Conservation (phyloP, 2,888 invertebrate genomes). For the Agonopterix arenella region DNA sequence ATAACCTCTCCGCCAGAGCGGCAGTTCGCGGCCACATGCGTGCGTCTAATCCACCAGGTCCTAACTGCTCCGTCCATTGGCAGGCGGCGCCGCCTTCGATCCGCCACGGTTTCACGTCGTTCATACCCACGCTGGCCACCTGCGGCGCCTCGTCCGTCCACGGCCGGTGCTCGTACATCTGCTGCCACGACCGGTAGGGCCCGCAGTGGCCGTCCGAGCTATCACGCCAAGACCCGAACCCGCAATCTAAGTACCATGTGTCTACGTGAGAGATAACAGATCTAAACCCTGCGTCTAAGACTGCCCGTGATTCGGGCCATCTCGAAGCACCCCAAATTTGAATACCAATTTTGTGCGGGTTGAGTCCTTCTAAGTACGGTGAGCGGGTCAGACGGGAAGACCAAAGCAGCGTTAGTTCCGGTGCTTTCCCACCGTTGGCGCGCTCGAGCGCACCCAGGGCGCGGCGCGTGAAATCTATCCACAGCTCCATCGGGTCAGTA, state of each 20-base stretch:
- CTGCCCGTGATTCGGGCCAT: slow-evolving; percentile 87
- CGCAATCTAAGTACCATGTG: slow-evolving; percentile 93
- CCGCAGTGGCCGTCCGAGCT: slow-evolving; percentile 91
- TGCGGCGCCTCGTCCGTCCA: slow-evolving; percentile 72
- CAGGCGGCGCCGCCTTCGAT: slow-evolving; percentile 87
- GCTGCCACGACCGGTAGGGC: slow-evolving; percentile 92
- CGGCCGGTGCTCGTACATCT: slow-evolving; percentile 89
- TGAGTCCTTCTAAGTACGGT: slow-evolving; percentile 79
- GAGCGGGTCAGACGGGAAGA: slow-evolving; percentile 86
- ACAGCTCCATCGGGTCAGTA: slow-evolving; percentile 85
- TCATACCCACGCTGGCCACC: slow-evolving; percentile 37
- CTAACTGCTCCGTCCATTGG: slow-evolving; percentile 91
- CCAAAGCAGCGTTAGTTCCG: slow-evolving; percentile 82
- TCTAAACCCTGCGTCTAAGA: slow-evolving; percentile 86
- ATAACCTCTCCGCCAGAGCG: slow-evolving; percentile 88
- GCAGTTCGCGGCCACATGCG: slow-evolving; percentile 90
- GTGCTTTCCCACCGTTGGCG: slow-evolving; percentile 78
- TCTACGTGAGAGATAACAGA: slow-evolving; percentile 90
- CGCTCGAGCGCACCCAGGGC: slow-evolving; percentile 77
- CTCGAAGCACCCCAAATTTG: slow-evolving; percentile 85
- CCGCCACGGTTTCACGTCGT: slow-evolving; percentile 58
- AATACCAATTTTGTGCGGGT: slow-evolving; percentile 70
- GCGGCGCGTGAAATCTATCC: slow-evolving; percentile 86
- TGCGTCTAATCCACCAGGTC: slow-evolving; percentile 83
- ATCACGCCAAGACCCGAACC: slow-evolving; percentile 90